Evolutionary conservation across 2,113 vertebrate genomes (phyloP).

Genomic region (Dicerorhinus sumatrensis): DNA sequence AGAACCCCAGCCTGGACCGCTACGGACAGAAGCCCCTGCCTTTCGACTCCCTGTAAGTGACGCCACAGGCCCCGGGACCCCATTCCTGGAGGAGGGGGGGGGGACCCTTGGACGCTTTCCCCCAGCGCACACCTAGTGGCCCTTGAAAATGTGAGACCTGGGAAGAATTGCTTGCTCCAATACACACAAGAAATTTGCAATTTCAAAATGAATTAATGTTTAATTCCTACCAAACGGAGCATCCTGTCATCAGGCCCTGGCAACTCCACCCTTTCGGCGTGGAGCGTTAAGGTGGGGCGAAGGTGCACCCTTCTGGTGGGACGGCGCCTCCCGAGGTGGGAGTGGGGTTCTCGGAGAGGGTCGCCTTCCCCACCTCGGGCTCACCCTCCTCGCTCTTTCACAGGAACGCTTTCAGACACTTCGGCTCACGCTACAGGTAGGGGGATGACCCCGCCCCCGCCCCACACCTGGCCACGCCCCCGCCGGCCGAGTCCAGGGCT

Average conservation of each 20-base stretch:
- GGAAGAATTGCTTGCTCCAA: background rate
- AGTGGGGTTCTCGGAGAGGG: background rate
- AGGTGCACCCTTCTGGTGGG: background rate
- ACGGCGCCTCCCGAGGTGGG: background rate
- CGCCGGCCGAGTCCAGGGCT: fast-evolving
- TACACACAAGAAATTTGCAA: background rate
- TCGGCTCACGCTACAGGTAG: constrained; percentile 82
- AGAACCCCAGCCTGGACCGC: constrained; percentile 81
- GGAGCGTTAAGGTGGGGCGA: background rate
- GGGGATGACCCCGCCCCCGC: background rate
- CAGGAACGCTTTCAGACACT: constrained; percentile 81
- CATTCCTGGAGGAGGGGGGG: background rate
- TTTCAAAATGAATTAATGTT: background rate
- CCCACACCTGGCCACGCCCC: background rate
- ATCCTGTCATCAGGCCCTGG: background rate
- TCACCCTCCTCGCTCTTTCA: background rate
- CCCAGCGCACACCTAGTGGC: background rate
- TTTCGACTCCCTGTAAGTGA: constrained; percentile 80
- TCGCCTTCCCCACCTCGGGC: background rate
- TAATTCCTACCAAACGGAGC: background rate
- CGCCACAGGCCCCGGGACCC: background rate
- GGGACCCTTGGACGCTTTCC: background rate
- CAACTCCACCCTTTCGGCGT: background rate
- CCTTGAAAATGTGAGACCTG: background rate
- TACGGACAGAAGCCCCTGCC: constrained; percentile 82